Base-by-base conservation (phyloP, 1,140 invertebrate genomes). In the Tribolium castaneum region DNA sequence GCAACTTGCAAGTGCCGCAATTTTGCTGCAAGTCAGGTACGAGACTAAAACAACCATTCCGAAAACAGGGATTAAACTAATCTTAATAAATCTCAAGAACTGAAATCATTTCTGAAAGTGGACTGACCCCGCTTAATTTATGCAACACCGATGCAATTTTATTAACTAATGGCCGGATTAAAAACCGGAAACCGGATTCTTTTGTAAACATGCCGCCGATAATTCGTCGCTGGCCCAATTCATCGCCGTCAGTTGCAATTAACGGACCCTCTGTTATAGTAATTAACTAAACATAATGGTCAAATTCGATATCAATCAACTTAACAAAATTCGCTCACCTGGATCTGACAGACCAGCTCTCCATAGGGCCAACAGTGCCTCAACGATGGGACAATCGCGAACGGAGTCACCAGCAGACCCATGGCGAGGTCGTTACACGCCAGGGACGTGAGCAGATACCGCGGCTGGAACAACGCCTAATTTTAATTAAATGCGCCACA, bases 301-400 rank as follows among this genome's bases (percentile, higher is more conserved):
- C 14, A 59, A 59, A 59, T 19, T 59, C 54, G 19, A 59, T 59
- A 59, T 19, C 54, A 59, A 59, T 59, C 54, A 59, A 22, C 54
- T 59, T 59, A 22, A 25, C 34, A 45, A 45, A 35, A 66, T 35
- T 13, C n/a, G n/a, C 80, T 88, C 88, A 95, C 94, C 93, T 96
- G 94, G 86, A 95, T 95, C 88, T 96, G 94, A 87, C 94, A 96
- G 85, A 95, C 92, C 82, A 95, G 92, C 88, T 95, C 94, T 50
- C 94, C 94, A 85, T 94, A 95, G n/a, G 94, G 94, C 94, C 94
- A 96, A 84, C 94, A 96, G 84, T 93, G 92, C 83, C 94, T 93
- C 62, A 96, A 88, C 19, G 94, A 93, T 9, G 94, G 94, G 79
- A 95, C 87, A 82, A 95, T 91, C 30, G 93, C 94, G 83, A 95